phyloP scores from a whole-genome alignment of 2,113 vertebrate genomes.

The Pseudolaguvia tuberculata region DNA sequence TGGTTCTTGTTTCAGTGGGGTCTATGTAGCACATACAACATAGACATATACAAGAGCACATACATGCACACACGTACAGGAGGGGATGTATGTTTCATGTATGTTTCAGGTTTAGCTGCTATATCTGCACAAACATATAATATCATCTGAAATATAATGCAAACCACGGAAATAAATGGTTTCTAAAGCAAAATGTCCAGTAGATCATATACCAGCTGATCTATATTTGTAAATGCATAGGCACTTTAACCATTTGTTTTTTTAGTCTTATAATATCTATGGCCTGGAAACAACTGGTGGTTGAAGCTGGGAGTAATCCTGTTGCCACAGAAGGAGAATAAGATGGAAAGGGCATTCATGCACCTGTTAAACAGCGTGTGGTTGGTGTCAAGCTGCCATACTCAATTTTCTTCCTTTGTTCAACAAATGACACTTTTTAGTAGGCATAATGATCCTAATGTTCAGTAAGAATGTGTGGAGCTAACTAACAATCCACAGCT shows the following conservation, averaged over 20 bases:
- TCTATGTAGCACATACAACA: slow-evolving; percentile 14
- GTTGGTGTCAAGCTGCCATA: slow-evolving; percentile 36
- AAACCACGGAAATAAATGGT: not conserved
- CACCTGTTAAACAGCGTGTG: slow-evolving; percentile 46
- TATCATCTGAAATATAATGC: slow-evolving; percentile 2
- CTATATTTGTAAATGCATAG: slow-evolving; percentile 4
- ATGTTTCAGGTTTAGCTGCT: slow-evolving; percentile 18
- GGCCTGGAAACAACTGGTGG: slow-evolving; percentile 46
- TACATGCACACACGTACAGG: slow-evolving; percentile 29
- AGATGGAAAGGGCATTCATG: slow-evolving; percentile 11
- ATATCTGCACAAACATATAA: not conserved
- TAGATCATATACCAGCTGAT: not conserved
- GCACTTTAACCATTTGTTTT: slow-evolving; percentile 28
- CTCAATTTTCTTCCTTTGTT: slow-evolving; percentile 53
- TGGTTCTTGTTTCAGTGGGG: slow-evolving; percentile 47
- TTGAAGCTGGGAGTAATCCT: slow-evolving; percentile 42
- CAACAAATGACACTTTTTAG: slow-evolving; percentile 29
- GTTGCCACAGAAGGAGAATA: slow-evolving; percentile 43
- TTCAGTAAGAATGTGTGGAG: slow-evolving; percentile 42
- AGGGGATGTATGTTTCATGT: not conserved
- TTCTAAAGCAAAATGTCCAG: not conserved
- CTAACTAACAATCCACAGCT: slow-evolving; percentile 37
- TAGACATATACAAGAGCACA: slow-evolving; percentile 27
- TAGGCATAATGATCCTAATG: not conserved
- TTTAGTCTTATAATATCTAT: slow-evolving; percentile 18